Evolutionary conservation across 2,888 invertebrate genomes (phyloP), one percentile per base, ranked within the genome.

Genomic region (Apantesis nais): DNA sequence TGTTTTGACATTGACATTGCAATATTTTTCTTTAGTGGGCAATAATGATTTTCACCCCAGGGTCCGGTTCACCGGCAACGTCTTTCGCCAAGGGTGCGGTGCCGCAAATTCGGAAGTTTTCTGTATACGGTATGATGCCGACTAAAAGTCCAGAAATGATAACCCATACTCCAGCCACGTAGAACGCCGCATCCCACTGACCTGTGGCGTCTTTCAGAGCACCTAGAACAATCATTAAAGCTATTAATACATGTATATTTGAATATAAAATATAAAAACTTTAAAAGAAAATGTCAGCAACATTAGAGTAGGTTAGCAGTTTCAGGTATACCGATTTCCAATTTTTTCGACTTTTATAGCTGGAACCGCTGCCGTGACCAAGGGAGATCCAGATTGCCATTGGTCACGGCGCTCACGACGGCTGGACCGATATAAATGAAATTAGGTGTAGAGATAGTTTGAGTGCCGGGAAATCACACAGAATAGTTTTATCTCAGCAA

Each of bases 151-250:
- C 98, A 41, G 98, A 97, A 31, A 98, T 90, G 29, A 97, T 95
- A 68, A 98, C 98, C 96, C 98, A 98, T 63, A 97, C 92, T 25
- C 98, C 98, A 52, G 98, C 97, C 78, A 97, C 96, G 88, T 97
- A 97, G 91, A 98, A 98, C 0, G 98, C 97, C 74, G 97, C 95
- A 79, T 97, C 97, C 97, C 98, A 98, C 52, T 95, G 92, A 4
- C 95, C 95, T 5, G 97, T 97, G 31, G 95, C 86, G 86, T 98
- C 97, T 86, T 95, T 89, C 0, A 95, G 80, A 22, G 90, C 92
- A 78, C 94, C 94, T 95, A 87, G 44, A 82, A 88, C 9, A 66
- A 4, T 31, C 25, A 65, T 34, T 39, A 55, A 25, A 1, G n/a
- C 8, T 16, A 34, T 48, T 22, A 48, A 29, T 41, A 58, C 25